Evolutionary conservation across 2,888 invertebrate genomes (phyloP).

Genomic region (Hedychridium roseum): DNA sequence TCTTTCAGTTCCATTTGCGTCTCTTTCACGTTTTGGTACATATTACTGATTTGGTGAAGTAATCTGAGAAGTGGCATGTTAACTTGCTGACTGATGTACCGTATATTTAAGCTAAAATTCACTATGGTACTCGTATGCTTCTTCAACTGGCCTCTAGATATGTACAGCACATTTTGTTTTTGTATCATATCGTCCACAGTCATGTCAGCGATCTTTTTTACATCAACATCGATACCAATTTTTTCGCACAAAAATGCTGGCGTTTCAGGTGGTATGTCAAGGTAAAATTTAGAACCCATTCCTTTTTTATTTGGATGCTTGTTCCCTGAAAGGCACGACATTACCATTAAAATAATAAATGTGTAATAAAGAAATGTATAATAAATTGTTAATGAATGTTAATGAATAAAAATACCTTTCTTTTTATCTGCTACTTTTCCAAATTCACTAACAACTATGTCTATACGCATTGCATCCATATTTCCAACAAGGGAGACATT

Average conservation of each 20-base stretch:
- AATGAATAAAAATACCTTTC: constrained; percentile 61
- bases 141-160: constrained; percentile 86
- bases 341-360: constrained; percentile 36
- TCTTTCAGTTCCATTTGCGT: constrained; percentile 90
- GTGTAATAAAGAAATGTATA: constrained; percentile 18
- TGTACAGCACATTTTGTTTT: constrained; percentile 84
- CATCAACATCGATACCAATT: constrained; percentile 87
- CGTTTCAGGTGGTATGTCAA: constrained; percentile 75
- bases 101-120: constrained; percentile 87
- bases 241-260: constrained; percentile 93
- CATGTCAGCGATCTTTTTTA: constrained; percentile 90
- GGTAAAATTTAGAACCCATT: constrained; percentile 61
- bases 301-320: constrained; percentile 55
- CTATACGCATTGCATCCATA: constrained; percentile 88
- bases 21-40: constrained; percentile 97
- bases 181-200: constrained; percentile 85
- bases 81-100: constrained; percentile 93
- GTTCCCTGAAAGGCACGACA: constrained; percentile 48
- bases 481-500: constrained; percentile 84
- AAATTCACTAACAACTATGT: constrained; percentile 93
- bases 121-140: constrained; percentile 91
- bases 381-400: constrained; percentile 10
- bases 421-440: constrained; percentile 73
- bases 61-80: constrained; percentile 94
- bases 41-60: constrained; percentile 94